A percentile compares a stretch with the other conserved stretches of the same genome.
Evolutionary conservation across 2,113 vertebrate genomes (phyloP).

Genomic region (Ptychochromis oligacanthus): DNA sequence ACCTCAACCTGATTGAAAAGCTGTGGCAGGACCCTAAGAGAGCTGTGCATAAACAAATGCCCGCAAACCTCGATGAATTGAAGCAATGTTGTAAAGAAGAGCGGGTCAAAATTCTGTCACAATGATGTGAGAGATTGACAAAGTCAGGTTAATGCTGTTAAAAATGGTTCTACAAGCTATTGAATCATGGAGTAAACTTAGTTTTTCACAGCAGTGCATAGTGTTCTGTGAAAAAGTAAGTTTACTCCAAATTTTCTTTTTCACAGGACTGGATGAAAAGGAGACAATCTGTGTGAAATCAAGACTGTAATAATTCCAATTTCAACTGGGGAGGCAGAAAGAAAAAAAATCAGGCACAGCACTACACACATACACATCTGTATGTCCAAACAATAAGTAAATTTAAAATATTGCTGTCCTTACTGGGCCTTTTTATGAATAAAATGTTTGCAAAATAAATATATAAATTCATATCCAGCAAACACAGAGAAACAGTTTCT

Average conservation of each 20-base stretch:
- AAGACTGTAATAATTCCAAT: constrained; percentile 11
- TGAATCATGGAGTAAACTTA: fast-evolving
- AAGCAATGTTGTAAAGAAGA: not conserved
- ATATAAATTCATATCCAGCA: not conserved
- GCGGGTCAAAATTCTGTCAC: not conserved
- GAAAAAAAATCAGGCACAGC: not conserved
- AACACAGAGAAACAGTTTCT: not conserved
- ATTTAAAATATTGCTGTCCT: not conserved
- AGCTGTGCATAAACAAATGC: not conserved
- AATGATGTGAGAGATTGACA: not conserved
- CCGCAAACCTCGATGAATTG: not conserved
- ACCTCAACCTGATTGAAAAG: not conserved
- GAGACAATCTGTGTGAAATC: constrained; percentile 12
- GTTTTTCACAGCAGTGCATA: not conserved
- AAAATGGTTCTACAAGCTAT: not conserved
- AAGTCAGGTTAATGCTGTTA: not conserved
- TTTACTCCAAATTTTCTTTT: too few species aligned
- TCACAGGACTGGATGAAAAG: too few species aligned
- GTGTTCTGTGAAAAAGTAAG: not conserved
- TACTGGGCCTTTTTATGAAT: not conserved
- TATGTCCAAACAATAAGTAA: not conserved
- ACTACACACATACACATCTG: not conserved
- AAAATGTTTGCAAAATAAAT: not conserved
- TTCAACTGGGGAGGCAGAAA: not conserved
- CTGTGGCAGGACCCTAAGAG: not conserved